A percentile compares a stretch with the other conserved stretches of the same genome.
These are phyloP conservation scores for Microcebus lehilahytsara DNA, from an alignment of 2,113 vertebrate genomes.

Conservation along the genomic window DNA sequence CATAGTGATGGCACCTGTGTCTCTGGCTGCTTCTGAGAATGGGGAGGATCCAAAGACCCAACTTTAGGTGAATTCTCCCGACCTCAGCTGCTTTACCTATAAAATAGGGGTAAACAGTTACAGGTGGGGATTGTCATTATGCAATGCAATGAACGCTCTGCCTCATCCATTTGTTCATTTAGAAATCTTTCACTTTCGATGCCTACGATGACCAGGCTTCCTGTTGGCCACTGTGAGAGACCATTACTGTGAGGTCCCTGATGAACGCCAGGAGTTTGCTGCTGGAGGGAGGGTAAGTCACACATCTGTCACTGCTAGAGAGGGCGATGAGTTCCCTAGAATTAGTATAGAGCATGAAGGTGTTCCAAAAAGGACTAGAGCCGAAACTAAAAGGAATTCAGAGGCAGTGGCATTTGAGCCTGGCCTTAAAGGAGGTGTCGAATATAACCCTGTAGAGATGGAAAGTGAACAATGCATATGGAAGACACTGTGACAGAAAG, in stretches of 20 bases:
- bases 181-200: background rate
- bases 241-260: too few species aligned
- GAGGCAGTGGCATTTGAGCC: background rate
- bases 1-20: accelerated
- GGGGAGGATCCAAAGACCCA: background rate
- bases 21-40: background rate
- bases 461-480: background rate
- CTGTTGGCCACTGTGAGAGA: background rate
- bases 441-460: background rate
- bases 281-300: background rate
- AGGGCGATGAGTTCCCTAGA: background rate
- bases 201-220: background rate
- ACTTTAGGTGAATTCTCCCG: background rate
- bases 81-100: background rate
- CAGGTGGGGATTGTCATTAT: background rate
- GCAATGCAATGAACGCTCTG: background rate
- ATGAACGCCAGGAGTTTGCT: background rate
- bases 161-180: background rate
- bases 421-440: background rate
- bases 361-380: background rate
- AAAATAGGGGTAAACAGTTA: background rate
- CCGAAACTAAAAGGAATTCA: background rate
- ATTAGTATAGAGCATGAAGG: background rate
- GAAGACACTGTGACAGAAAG: background rate
- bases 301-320: background rate